Conservation (phyloP, 2,113 vertebrate species). For the Colistium nudipinnis region DNA sequence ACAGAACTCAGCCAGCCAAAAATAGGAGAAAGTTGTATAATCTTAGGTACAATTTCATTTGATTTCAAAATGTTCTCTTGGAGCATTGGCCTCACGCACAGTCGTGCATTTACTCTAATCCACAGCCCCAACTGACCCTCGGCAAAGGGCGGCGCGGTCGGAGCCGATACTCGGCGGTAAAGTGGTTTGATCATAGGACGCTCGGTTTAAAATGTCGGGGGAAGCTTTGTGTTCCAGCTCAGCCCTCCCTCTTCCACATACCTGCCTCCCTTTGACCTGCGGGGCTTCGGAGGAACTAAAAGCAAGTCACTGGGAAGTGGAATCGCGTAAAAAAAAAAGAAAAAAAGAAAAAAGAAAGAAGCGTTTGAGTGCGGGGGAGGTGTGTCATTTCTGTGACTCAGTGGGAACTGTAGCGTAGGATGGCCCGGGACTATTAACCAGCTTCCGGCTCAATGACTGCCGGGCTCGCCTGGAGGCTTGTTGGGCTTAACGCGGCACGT, state of each 20-base stretch:
- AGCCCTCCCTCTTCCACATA: background rate
- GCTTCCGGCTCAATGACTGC: background rate
- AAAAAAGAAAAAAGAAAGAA: background rate
- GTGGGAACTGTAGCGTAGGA: background rate
- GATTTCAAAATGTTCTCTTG: background rate
- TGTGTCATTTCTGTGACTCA: background rate
- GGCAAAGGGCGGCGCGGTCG: constrained; percentile 18
- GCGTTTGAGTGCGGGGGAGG: background rate
- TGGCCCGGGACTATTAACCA: background rate
- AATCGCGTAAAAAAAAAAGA: background rate
- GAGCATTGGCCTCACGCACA: background rate
- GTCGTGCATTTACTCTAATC: constrained; percentile 7
- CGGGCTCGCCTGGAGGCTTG: background rate
- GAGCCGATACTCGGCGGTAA: constrained; percentile 7
- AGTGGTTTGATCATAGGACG: background rate
- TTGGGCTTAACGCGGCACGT: background rate
- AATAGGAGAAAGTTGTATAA: too few species aligned
- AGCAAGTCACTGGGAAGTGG: background rate
- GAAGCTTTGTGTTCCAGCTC: background rate
- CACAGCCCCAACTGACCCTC: constrained; percentile 17
- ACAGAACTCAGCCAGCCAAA: background rate
- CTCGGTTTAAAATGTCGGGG: background rate
- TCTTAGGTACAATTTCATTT: too few species aligned
- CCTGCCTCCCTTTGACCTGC: constrained; percentile 12
- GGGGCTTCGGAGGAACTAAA: constrained; percentile 3